Evolutionary conservation across 2,888 invertebrate species (phyloP), one percentile per base, ranked within the genome.

Genomic region (Embidobia sp.): DNA sequence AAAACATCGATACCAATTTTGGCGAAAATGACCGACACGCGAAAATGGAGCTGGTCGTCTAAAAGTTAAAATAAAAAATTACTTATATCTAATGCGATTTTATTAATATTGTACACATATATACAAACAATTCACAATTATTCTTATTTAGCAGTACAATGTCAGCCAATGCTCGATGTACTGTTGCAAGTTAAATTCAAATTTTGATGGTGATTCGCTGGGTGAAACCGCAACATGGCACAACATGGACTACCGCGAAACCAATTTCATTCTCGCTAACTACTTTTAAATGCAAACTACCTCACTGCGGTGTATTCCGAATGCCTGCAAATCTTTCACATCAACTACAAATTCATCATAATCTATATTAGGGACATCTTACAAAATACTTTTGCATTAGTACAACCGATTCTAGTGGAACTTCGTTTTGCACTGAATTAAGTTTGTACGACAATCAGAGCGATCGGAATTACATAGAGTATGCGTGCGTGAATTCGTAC

Each of bases 21-120:
- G n/a, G n/a, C n/a, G n/a, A n/a, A n/a, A n/a, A n/a, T n/a, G n/a
- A n/a, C n/a, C n/a, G n/a, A n/a, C n/a, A n/a, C n/a, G n/a, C n/a
- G n/a, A n/a, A n/a, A n/a, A n/a, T n/a, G n/a, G n/a, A n/a, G n/a
- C n/a, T n/a, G n/a, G n/a, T n/a, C n/a, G n/a, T n/a, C n/a, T n/a
- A n/a, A n/a, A n/a, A n/a, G n/a, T n/a, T n/a, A n/a, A n/a, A n/a
- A n/a, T n/a, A n/a, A n/a, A n/a, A n/a, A n/a, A n/a, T n/a, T n/a
- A n/a, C n/a, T n/a, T n/a, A n/a, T n/a, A n/a, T n/a, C n/a, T n/a
- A n/a, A n/a, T n/a, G n/a, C n/a, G 37, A 37, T 33, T 72, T 72
- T 63, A 63, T 72, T 72, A 15, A 10, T 70, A 70, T 61, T 72
- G 46, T 72, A 63, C 72, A 72, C 26, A 18, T 72, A 63, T 72